Percentiles rank a stretch among this genome's conserved stretches.
Evolutionary conservation across 2,888 invertebrate genomes (phyloP).

Genomic region (Ichneumon xanthorius): DNA sequence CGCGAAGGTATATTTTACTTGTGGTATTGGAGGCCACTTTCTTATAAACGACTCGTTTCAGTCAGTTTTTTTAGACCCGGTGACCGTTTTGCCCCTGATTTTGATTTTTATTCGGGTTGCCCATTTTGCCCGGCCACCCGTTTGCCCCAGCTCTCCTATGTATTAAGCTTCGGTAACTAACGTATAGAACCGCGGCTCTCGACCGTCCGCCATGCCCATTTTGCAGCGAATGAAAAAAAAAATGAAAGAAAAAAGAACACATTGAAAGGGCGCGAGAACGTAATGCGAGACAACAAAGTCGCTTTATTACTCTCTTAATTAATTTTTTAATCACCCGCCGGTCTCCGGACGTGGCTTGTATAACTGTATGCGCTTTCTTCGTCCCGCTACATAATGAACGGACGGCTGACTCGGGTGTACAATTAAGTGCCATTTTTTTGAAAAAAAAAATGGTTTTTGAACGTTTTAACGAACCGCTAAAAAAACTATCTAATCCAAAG

Average conservation of each 20-base stretch:
- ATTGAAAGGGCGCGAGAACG: not conserved
- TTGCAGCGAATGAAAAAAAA: slow-evolving; percentile 6
- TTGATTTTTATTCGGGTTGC: too few species aligned
- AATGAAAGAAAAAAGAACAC: slow-evolving; percentile 3
- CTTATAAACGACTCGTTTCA: too few species aligned
- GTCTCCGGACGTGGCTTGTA: not conserved
- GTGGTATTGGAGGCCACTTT: too few species aligned
- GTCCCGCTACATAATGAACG: too few species aligned
- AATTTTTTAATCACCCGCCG: slow-evolving; percentile 43
- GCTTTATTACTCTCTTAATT: slow-evolving; percentile 30
- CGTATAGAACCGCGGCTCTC: slow-evolving; percentile 1
- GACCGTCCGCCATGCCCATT: not conserved
- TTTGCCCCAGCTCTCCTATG: not conserved
- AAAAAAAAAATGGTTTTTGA: not conserved
- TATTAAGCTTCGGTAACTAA: not conserved
- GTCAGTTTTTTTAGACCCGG: too few species aligned
- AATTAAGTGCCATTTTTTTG: not conserved
- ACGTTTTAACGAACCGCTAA: too few species aligned
- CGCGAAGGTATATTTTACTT: too few species aligned
- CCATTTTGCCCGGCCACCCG: too few species aligned
- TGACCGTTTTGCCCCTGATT: too few species aligned
- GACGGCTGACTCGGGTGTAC: not conserved
- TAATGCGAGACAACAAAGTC: slow-evolving; percentile 42
- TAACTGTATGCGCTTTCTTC: not conserved
- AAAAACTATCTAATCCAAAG: too few species aligned